Evolutionary conservation across 1,140 invertebrate species (phyloP).

Genomic region (Drosophila rufa): DNA sequence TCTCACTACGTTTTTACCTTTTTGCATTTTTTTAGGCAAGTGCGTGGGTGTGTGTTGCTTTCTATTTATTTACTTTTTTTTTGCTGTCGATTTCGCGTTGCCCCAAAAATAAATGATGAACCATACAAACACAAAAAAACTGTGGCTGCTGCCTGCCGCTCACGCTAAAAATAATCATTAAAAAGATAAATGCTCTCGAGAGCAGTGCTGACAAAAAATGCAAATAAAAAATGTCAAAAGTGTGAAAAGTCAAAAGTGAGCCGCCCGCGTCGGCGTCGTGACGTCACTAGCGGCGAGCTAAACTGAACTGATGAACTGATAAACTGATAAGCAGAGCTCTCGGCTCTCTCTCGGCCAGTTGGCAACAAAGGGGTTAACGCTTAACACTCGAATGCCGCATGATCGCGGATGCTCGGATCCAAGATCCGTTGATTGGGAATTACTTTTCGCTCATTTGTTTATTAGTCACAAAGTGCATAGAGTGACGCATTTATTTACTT

Average conservation of each 20-base stretch:
- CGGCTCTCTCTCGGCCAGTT: slow-evolving; percentile 23
- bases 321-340: slow-evolving; percentile 16
- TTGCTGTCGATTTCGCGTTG: slow-evolving; percentile 41
- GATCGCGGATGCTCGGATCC: slow-evolving; percentile 21
- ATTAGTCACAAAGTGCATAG: slow-evolving; percentile 43
- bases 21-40: not conserved
- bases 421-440: slow-evolving; percentile 29
- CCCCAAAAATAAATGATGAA: slow-evolving; percentile 79
- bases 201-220: slow-evolving; percentile 47
- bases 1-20: not conserved
- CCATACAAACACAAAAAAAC: slow-evolving; percentile 48
- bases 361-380: slow-evolving; percentile 38
- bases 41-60: slow-evolving; percentile 10
- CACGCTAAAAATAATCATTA: slow-evolving; percentile 61
- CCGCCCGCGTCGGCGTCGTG: slow-evolving; percentile 30
- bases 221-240: slow-evolving; percentile 19
- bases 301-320: slow-evolving; percentile 15
- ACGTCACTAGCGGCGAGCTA: slow-evolving; percentile 43
- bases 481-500: slow-evolving; percentile 32
- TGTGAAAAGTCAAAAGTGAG: slow-evolving; percentile 27
- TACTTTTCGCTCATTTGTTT: slow-evolving; percentile 15
- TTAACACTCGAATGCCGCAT: slow-evolving; percentile 32
- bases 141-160: slow-evolving; percentile 44
- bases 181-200: slow-evolving; percentile 9
- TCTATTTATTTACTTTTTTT: slow-evolving; percentile 10